A percentile compares a stretch with the other conserved stretches of the same genome.
phyloP scores from a whole-genome alignment of 1,140 invertebrate species.

The Drosophila baimaii region DNA sequence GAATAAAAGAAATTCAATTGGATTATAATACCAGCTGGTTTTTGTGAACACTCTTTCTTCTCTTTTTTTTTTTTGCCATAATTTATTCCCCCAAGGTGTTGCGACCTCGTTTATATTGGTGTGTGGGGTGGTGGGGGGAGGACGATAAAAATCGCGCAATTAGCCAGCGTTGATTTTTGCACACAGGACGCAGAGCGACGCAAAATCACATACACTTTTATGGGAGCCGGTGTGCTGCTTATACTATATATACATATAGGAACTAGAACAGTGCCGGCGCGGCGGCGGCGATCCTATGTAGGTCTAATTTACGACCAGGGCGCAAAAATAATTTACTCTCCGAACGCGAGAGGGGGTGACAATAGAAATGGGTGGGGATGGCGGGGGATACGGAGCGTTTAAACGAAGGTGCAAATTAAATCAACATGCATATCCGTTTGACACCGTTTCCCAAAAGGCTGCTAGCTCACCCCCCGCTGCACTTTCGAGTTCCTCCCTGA shows the following conservation, averaged over 20 bases:
- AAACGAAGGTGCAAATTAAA: constrained; percentile 82
- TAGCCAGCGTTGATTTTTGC: constrained; percentile 78
- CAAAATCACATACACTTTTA: constrained; percentile 6
- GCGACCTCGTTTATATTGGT: constrained; percentile 66
- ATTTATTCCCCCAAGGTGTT: constrained; percentile 39
- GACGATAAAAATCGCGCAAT: constrained; percentile 80
- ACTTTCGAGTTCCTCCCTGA: neutral
- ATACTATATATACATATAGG: constrained; percentile 14
- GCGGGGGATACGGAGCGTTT: constrained; percentile 50
- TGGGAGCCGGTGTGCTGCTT: neutral
- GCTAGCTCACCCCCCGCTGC: constrained; percentile 1
- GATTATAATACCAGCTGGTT: constrained; percentile 11
- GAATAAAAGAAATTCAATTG: constrained; percentile 5
- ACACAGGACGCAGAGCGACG: constrained; percentile 60
- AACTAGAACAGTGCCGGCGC: constrained; percentile 57
- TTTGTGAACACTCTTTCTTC: neutral
- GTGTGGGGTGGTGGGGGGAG: no score
- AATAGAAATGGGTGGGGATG: constrained; percentile 6
- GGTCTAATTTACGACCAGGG: constrained; percentile 72
- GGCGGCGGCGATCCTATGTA: constrained; percentile 47
- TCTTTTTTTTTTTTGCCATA: constrained; percentile 18
- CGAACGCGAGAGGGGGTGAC: constrained; percentile 38
- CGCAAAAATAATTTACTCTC: constrained; percentile 71
- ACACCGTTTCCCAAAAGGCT: constrained; percentile 72
- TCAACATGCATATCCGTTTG: constrained; percentile 83